These are phyloP conservation scores for Campylomormyrus tamandua DNA, from an alignment of 2,113 vertebrate species.

Conservation along the genomic window DNA sequence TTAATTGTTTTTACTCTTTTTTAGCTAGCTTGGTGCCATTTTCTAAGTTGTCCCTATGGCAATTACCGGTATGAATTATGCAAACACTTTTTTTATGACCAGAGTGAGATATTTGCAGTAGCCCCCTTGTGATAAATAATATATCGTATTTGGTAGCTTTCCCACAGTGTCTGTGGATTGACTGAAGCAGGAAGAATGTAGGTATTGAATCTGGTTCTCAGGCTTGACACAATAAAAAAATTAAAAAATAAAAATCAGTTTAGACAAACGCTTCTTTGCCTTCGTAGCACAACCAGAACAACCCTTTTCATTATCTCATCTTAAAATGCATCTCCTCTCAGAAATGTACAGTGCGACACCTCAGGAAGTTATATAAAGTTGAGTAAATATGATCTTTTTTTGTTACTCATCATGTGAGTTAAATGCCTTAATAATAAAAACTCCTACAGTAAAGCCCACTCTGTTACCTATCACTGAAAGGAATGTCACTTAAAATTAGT, in stretches of 20 bases:
- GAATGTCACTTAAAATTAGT: conserved; percentile 9
- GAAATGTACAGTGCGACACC: not conserved
- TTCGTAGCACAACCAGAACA: not conserved
- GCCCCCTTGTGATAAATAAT: conserved; percentile 8
- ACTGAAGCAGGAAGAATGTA: not conserved
- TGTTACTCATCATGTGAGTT: not conserved
- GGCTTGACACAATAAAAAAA: not conserved
- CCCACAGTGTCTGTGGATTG: not conserved
- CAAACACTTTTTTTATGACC: not conserved
- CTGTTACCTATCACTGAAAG: not conserved
- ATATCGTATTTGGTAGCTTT: not conserved
- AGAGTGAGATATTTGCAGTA: conserved; percentile 8
- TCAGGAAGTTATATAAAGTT: not conserved
- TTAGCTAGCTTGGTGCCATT: not conserved
- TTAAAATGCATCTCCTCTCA: not conserved
- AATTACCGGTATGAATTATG: conserved; percentile 4
- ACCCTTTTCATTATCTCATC: not conserved
- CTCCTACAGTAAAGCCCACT: not conserved
- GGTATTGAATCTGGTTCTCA: not conserved
- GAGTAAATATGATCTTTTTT: not conserved
- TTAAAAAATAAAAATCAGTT: not conserved
- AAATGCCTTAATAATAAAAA: not conserved
- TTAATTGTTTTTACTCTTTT: not conserved
- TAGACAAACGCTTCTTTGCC: not conserved
- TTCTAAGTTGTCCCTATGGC: not conserved